These are phyloP conservation scores for Jordanella pulchra DNA, from an alignment of 2,797 vertebrate genomes.

Conservation along the genomic window DNA sequence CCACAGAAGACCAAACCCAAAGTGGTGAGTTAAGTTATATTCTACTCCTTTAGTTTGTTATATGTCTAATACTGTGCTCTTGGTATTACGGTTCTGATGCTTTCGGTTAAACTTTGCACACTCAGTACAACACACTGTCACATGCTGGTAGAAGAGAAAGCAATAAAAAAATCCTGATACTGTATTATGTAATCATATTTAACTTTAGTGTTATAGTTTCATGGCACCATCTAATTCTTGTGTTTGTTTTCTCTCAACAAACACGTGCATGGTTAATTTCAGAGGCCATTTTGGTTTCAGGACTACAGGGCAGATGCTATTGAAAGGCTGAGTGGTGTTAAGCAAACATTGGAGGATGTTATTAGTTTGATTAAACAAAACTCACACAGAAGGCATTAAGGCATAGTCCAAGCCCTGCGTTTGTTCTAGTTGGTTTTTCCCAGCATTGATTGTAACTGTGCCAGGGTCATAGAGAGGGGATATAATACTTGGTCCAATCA, in stretches of 20 bases:
- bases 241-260: slow-evolving; percentile 22
- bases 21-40: slow-evolving; percentile 87
- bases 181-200: too few species aligned
- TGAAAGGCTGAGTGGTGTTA: slow-evolving; percentile 56
- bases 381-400: slow-evolving; percentile 49
- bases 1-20: slow-evolving; percentile 86
- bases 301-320: slow-evolving; percentile 50
- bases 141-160: background rate
- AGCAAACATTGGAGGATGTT: slow-evolving; percentile 72
- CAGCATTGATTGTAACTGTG: slow-evolving; percentile 36
- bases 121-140: background rate
- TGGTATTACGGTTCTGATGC: slow-evolving; percentile 10
- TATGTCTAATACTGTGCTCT: slow-evolving; percentile 16
- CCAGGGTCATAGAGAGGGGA: slow-evolving; percentile 26
- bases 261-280: slow-evolving; percentile 38
- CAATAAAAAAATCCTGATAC: background rate
- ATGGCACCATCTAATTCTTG: background rate
- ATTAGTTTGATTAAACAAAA: slow-evolving; percentile 65
- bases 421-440: slow-evolving; percentile 50
- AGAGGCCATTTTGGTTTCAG: slow-evolving; percentile 36
- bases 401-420: slow-evolving; percentile 6
- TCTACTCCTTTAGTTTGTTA: background rate
- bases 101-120: background rate
- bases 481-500: slow-evolving; percentile 34
- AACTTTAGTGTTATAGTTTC: slow-evolving; percentile 1